These are phyloP conservation scores for Eristalis tenax DNA, from an alignment of 2,888 invertebrate species.

Conservation along the genomic window DNA sequence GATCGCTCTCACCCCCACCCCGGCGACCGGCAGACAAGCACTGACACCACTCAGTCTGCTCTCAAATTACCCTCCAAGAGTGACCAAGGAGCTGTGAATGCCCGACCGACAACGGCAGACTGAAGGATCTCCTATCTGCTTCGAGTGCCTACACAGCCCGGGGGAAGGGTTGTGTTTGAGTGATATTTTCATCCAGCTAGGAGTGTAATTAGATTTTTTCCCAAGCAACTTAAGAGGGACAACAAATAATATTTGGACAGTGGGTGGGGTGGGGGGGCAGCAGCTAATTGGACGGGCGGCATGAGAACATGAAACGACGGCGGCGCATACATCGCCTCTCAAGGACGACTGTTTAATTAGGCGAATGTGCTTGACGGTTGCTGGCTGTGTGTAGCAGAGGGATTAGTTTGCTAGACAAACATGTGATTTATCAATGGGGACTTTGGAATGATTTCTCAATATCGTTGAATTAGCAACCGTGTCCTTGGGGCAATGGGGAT, in stretches of 20 bases:
- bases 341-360: slow-evolving; percentile 41
- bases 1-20: neutral
- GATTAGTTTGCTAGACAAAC: slow-evolving; percentile 37
- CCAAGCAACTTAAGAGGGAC: slow-evolving; percentile 7
- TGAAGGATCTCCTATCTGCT: neutral
- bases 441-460: slow-evolving; percentile 4
- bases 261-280: neutral
- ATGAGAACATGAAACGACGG: slow-evolving; percentile 9
- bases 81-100: slow-evolving; percentile 25
- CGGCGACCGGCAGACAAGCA: neutral
- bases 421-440: slow-evolving; percentile 43
- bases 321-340: neutral
- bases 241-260: slow-evolving; percentile 41
- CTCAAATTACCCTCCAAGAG: slow-evolving; percentile 16
- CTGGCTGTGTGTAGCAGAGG: neutral
- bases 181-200: neutral
- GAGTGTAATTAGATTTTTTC: slow-evolving; percentile 22
- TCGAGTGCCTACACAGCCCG: neutral
- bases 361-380: neutral
- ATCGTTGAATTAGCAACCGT: neutral
- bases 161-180: neutral
- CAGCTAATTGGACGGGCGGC: slow-evolving; percentile 5
- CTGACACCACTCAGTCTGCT: slow-evolving; percentile 13
- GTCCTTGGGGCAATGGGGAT: neutral
- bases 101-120: slow-evolving; percentile 4